Base-by-base conservation (phyloP, 2,797 vertebrate species). In the Pipistrellus nathusii region DNA sequence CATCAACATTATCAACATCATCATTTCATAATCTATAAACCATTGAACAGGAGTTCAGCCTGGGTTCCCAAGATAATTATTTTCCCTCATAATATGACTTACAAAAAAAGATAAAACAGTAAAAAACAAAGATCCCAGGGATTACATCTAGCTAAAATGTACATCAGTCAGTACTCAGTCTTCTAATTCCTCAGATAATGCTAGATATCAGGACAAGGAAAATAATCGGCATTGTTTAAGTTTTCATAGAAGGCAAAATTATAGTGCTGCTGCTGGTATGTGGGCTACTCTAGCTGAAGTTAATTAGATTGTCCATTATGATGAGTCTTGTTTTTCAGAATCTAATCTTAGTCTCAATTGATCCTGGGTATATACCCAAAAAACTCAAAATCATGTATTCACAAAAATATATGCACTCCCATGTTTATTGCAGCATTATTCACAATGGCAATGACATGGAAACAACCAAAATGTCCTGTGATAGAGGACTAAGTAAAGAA, bases 301-400 rank as follows among this genome's bases (percentile, higher is more conserved):
- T 96, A 92, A 87, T 97, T 93, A 64, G 48, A 95, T 97, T 97
- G 97, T 96, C 92, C 89, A 90, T 95, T 97, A 90, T 72, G 76
- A 96, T 90, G 93, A 71, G 48, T 64, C 44, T 84, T 83, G 57
- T 66, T 97, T 96, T 96, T 95, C 90, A 92, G 96, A 98, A 96
- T 91, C 72, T 55, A 80, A 66, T 15, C 6, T 91, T 14, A 17
- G 44, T 57, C 76, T 86, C 90, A 75, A 13, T 81, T 93, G 68
- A 0, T 59, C 30, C 25, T 59, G 25, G 57, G 57, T 59, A 59
- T 12, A 13, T 59, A 59, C 57, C 57, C 4, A 0, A 59, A 59
- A 59, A 59, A 59, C 25, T 27, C 25, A 0, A 27, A 59, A 59
- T 59, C 11, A 59, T 27, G 25, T 25, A 59, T 59, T 59, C 1